A percentile compares a stretch with the other conserved stretches of the same genome.
These are phyloP conservation scores for Phlogophora meticulosa DNA, from an alignment of 2,888 invertebrate species.

Conservation along the genomic window DNA sequence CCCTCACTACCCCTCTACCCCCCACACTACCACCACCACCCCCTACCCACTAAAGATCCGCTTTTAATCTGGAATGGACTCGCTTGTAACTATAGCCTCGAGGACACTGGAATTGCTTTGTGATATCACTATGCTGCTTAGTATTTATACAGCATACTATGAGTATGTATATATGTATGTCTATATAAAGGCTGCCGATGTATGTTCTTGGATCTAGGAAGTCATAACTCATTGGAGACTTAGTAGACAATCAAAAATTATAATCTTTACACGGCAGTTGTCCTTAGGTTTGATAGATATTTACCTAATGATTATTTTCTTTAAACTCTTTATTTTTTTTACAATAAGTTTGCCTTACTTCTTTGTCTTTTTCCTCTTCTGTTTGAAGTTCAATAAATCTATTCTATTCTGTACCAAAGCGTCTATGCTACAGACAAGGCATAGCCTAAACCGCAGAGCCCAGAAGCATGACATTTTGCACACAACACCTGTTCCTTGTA, in stretches of 20 bases:
- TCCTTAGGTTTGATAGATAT: not conserved
- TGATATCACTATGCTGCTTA: slow-evolving; percentile 41
- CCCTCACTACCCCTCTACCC: slow-evolving; percentile 56
- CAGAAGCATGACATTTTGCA: too few relatives aligned
- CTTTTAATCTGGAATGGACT: slow-evolving; percentile 69
- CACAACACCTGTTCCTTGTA: too few relatives aligned
- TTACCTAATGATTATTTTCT: too few relatives aligned
- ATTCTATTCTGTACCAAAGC: too few relatives aligned
- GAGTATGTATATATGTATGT: not conserved
- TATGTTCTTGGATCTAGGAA: slow-evolving; percentile 20
- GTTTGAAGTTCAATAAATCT: too few relatives aligned
- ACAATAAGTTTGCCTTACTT: not conserved
- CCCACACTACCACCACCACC: slow-evolving; percentile 63
- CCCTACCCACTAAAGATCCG: slow-evolving; percentile 65
- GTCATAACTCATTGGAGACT: slow-evolving; percentile 5
- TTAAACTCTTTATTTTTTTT: not conserved
- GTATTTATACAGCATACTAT: slow-evolving; percentile 47
- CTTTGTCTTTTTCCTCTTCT: too few relatives aligned
- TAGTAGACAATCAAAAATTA: not conserved
- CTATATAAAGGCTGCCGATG: slow-evolving; percentile 29
- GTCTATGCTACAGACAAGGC: not conserved
- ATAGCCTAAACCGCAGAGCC: not conserved
- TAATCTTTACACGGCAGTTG: not conserved
- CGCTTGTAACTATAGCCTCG: slow-evolving; percentile 56
- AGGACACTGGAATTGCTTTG: slow-evolving; percentile 55